phyloP scores from a whole-genome alignment of 2,888 invertebrate species.

The Thymelicus lineola region DNA sequence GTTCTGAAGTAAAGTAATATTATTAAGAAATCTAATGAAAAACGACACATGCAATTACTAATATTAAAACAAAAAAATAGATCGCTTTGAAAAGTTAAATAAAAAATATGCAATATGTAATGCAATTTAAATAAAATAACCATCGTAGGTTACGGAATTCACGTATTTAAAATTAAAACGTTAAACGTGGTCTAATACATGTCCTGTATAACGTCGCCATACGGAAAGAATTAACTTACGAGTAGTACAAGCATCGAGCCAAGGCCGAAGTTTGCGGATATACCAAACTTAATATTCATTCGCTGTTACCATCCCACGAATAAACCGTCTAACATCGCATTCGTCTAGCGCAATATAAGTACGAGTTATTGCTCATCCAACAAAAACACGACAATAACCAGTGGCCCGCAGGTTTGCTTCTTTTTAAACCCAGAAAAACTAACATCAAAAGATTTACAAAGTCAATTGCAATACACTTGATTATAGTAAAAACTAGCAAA shows the following conservation, averaged over 20 bases:
- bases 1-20: constrained; percentile 21
- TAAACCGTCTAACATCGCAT: constrained; percentile 42
- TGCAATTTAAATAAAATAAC: too few species aligned
- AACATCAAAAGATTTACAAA: constrained; percentile 24
- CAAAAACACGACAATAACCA: constrained; percentile 32
- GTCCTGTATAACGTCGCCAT: constrained; percentile 64
- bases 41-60: not conserved
- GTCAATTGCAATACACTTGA: constrained; percentile 21
- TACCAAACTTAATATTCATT: constrained; percentile 68
- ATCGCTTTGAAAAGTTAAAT: not conserved
- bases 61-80: not conserved
- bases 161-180: constrained; percentile 26
- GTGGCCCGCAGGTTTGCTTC: constrained; percentile 24
- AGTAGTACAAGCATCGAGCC: constrained; percentile 63
- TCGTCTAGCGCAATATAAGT: constrained; percentile 42
- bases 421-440: constrained; percentile 31
- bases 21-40: constrained; percentile 45
- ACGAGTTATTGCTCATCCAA: constrained; percentile 43
- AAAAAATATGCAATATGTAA: not conserved
- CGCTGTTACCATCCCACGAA: constrained; percentile 66
- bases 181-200: constrained; percentile 26
- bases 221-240: constrained; percentile 80
- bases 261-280: constrained; percentile 76
- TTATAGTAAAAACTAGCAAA: constrained; percentile 4
- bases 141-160: constrained; percentile 11